Conservation (phyloP, 2,113 vertebrate genomes). For the Eclectus roratus region DNA sequence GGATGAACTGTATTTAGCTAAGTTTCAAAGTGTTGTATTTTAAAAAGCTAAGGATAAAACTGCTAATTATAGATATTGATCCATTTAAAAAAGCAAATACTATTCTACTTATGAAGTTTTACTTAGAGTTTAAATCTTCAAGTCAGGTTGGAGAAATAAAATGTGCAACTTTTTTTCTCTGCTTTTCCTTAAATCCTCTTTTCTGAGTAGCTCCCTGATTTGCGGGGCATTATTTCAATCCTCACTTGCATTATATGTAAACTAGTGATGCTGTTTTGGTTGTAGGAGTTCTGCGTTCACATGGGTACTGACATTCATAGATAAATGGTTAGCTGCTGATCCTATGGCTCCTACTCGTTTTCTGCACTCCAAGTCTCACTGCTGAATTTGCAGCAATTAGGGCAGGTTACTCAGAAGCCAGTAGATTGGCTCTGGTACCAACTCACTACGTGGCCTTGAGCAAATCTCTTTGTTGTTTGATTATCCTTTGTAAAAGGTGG, state of each 20-base stretch:
- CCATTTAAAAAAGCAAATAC: not conserved
- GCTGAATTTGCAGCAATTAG: slow-evolving; percentile 3
- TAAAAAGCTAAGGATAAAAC: not conserved
- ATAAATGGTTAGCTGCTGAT: not conserved
- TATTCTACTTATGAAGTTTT: not conserved
- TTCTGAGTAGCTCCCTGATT: not conserved
- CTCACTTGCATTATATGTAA: not conserved
- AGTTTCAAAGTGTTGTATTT: not conserved
- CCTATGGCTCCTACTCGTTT: not conserved
- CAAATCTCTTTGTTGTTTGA: slow-evolving; percentile 28
- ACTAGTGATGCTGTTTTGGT: not conserved
- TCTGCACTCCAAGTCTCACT: not conserved
- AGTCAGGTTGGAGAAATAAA: not conserved
- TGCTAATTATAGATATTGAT: not conserved
- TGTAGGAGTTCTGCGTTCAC: not conserved
- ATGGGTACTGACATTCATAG: not conserved
- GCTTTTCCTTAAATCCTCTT: slow-evolving; percentile 29
- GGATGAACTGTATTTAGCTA: not conserved
- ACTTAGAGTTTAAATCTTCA: not conserved
- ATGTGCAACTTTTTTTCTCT: not conserved
- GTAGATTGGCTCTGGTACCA: not conserved
- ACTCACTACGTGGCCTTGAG: not conserved
- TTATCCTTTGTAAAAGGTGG: slow-evolving; percentile 36
- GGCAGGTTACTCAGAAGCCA: not conserved
- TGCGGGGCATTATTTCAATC: slow-evolving; percentile 36